Evolutionary conservation across 2,888 invertebrate genomes (phyloP), one percentile per base, ranked within the genome.

Genomic region (Argyresthia albistria): DNA sequence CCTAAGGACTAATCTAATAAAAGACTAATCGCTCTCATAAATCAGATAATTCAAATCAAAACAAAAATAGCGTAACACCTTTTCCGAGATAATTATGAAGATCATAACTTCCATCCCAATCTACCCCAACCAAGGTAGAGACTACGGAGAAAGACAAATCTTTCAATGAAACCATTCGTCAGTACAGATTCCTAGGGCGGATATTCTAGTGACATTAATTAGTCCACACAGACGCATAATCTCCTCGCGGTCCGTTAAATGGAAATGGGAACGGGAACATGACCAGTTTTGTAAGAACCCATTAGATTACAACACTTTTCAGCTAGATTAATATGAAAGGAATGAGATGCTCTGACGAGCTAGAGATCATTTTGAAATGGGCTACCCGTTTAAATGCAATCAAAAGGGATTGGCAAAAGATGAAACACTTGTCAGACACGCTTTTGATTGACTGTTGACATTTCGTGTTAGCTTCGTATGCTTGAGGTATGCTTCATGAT

Each of bases 371-470:
- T 12, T 10, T 46, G n/a, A 16, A 9, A 10, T 35, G 35, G 25
- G 16, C 4, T 14, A 57, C 57, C 58, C 57, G 55, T 59, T 79
- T 76, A 79, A 73, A 70, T 72, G 66, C 75, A 72, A 74, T 78
- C 74, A 79, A 79, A 68, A 65, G 62, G 51, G 62, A 64, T 62
- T n/a, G 50, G 66, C 62, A 61, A 64, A 59, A 61, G 58, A 63
- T 35, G 43, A 11, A 15, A 14, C 9, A 14, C 15, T 15, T 14
- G 37, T 9, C 9, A 37, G 48, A 12, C 12, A 36, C 8, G 37
- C 63, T 66, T 76, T 76, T 78, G 73, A 80, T 80, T 69, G 75
- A 71, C 73, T 75, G 77, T 72, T 78, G 78, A 80, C 76, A 76
- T 73, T 71, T 69, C 60, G 59, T 57, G 62, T 37, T 14, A 6